These are phyloP conservation scores for Epizoanthus scotinus DNA, from an alignment of 92 coral and sea anemone species.

Conservation along the genomic window DNA sequence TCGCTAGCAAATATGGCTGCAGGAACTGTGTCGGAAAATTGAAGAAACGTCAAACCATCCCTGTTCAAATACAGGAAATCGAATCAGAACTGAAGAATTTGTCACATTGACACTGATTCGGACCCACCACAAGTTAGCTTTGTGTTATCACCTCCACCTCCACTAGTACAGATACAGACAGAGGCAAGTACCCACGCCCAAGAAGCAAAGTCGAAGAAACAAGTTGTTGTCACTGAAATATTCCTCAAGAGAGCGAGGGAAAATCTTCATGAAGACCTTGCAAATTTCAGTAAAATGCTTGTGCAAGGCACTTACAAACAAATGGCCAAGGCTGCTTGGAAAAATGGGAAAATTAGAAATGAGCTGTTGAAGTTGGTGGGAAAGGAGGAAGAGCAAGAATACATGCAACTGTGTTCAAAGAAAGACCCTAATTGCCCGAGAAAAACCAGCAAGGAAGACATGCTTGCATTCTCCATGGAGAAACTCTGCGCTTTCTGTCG, in stretches of 20 bases:
- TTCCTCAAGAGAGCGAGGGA: conserved; percentile 56
- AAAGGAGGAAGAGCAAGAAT: conserved; percentile 61
- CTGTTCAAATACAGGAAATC: neutral
- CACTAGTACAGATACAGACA: too few species aligned
- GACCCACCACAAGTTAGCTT: too few species aligned
- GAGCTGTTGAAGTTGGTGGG: conserved; percentile 42
- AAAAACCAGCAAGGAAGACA: conserved; percentile 56
- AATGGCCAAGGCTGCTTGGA: conserved; percentile 72
- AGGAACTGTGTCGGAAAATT: neutral
- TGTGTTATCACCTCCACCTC: too few species aligned
- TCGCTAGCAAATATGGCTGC: neutral
- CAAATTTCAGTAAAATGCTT: conserved; percentile 72
- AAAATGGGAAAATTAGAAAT: conserved; percentile 45
- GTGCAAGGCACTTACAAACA: conserved; percentile 66
- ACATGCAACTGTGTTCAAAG: conserved; percentile 64
- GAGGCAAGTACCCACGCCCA: too few species aligned
- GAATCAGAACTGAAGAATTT: conserved; percentile 2
- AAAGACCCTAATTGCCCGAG: conserved; percentile 62
- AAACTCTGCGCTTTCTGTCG: conserved; percentile 55
- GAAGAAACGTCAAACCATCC: neutral
- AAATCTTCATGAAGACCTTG: conserved; percentile 62
- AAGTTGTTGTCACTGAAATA: conserved; percentile 55
- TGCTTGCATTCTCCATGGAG: conserved; percentile 58
- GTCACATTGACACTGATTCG: neutral
- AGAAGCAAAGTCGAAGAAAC: conserved; percentile 13